Evolutionary conservation across 2,797 vertebrate genomes (phyloP), one percentile per base, ranked within the genome.

Genomic region (Acrossocheilus fasciatus): DNA sequence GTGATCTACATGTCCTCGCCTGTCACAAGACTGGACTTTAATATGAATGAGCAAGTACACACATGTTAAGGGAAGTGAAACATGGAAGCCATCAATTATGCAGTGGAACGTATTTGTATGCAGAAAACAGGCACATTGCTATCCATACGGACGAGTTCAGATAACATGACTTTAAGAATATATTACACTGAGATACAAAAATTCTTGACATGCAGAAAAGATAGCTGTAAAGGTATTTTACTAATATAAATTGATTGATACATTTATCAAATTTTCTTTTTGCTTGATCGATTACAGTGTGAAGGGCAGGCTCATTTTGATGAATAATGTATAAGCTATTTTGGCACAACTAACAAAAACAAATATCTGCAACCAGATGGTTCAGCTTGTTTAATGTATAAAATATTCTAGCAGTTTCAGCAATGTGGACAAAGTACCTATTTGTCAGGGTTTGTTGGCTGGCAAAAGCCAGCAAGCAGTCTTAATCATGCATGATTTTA

Each of bases 71-170:
- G 54, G 30, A 36, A 57, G 30, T 30, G 23, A 47, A 79, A 86
- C 52, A 86, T 86, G 83, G 87, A 87, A 47, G 72, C 41, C 52
- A 87, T 90, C 87, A 83, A 86, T 89, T 81, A 86, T 72, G 73
- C 52, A 70, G 82, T 36, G 26, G 39, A 47, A 59, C 11, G 14
- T 81, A 9, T 39, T 86, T 36, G 39, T 36, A 78, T 85, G 70
- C 12, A 34, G 26, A 43, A 64, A 57, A 30, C 36, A 72, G 30
- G 14, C 7, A 45, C 64, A 47, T 30, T 45, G 11, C 7, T 41
- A 72, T 79, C 47, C 47, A 70, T 68, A 59, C n/a, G 52, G 47
- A 85, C 26, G 7, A 78, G 26, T 57, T 78, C 23, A 43, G 18
- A 57, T 77, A 68, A 30, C 18, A n/a, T 54, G 47, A 18, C 18